Evolutionary conservation across 2,797 vertebrate genomes (phyloP), one percentile per base, ranked within the genome.

Genomic region (Etheostoma nigrum): DNA sequence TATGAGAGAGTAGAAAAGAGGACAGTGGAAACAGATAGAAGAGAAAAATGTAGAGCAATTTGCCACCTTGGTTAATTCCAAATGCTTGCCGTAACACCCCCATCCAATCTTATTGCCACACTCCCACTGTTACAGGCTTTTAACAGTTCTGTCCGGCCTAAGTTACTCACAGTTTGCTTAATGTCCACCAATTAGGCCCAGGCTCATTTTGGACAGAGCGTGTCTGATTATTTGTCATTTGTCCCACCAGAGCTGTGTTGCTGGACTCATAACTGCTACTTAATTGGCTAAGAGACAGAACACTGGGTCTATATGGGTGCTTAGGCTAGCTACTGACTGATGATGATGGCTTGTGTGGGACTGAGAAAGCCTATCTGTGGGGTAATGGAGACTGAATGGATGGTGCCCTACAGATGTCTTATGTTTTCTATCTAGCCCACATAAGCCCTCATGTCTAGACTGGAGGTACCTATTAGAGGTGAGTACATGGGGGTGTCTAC

Each of bases 201-300:
- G 75, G 89, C 82, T 88, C 89, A 86, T 90, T 94, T 88, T 86
- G 86, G 88, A 84, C 75, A n/a, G 68, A 77, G 72, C 69, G 52
- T 76, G 85, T 81, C 76, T 86, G 80, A 88, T 87, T 89, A 89
- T 92, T 90, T 92, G 87, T 94, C 91, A 91, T 90, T 79, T 84
- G 73, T 84, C 86, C 88, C 91, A 91, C 90, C 88, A 88, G 84
- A 84, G 87, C 79, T 73, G 73, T 90, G 88, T 81, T 91, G 75
- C 88, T 82, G 80, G 83, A 86, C 86, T 92, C 90, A 84, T 92
- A 91, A 91, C 86, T 59, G 79, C 82, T 42, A 59, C 83, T 89
- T 93, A 93, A 94, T 92, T 93, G 89, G 91, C 87, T 78, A 18
- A 71, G 86, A 90, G 88, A 89, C 82, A 87, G 85, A 89, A 86